Evolutionary conservation across 2,113 vertebrate genomes (phyloP).

Genomic region (Vulpes lagopus): DNA sequence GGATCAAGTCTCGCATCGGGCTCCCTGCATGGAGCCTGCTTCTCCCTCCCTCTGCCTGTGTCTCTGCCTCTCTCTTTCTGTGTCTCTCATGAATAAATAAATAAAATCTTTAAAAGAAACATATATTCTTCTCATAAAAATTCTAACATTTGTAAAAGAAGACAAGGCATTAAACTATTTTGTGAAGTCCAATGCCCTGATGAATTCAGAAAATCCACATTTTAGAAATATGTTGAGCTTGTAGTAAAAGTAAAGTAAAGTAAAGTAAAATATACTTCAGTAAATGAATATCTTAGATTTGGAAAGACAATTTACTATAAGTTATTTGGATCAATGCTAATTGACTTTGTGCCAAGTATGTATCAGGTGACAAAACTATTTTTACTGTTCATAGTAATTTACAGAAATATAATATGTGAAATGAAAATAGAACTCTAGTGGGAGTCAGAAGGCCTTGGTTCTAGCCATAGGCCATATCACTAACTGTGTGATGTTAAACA

Average conservation of each 20-base stretch:
- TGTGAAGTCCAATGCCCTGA: background rate
- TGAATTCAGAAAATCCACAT: conserved; percentile 28
- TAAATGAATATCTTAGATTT: background rate
- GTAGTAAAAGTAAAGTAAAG: background rate
- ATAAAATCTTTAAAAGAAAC: too few relatives aligned
- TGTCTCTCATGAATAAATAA: too few relatives aligned
- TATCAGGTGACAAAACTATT: background rate
- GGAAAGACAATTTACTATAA: background rate
- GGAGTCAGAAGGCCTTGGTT: background rate
- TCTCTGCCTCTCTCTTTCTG: too few relatives aligned
- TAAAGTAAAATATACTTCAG: background rate
- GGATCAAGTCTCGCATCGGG: too few relatives aligned
- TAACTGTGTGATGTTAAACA: background rate
- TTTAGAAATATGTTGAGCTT: background rate
- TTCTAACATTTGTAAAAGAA: background rate
- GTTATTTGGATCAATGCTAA: background rate
- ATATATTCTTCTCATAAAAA: background rate
- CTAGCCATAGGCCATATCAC: background rate
- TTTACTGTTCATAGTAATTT: background rate
- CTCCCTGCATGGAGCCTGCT: too few relatives aligned
- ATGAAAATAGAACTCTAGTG: background rate
- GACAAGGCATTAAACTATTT: background rate
- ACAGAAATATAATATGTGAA: background rate
- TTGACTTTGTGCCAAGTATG: background rate
- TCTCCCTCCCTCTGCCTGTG: too few relatives aligned